Conservation (phyloP, 2,888 invertebrate species). For the Hemicrepidius hirtus region DNA sequence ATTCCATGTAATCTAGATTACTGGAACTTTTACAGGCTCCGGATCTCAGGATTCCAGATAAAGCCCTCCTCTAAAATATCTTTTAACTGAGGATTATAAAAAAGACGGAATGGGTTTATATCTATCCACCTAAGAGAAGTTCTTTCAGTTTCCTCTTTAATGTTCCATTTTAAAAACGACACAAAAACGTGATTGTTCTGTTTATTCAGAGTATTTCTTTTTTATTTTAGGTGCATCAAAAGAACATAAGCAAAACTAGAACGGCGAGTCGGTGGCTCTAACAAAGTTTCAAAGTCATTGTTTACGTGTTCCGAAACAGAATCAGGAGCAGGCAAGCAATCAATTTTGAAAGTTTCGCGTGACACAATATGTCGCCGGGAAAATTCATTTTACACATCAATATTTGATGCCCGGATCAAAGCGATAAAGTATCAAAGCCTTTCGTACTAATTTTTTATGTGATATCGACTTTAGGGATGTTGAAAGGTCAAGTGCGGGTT, state of each 20-base stretch:
- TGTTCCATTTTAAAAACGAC: slow-evolving; percentile 28
- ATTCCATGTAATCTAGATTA: slow-evolving; percentile 67
- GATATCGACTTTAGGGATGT: slow-evolving; percentile 31
- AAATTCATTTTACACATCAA: slow-evolving; percentile 56
- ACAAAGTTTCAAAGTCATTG: slow-evolving; percentile 43
- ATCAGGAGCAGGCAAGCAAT: slow-evolving; percentile 50
- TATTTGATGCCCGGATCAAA: slow-evolving; percentile 46
- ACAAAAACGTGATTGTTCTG: neutral
- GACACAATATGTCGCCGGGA: slow-evolving; percentile 54
- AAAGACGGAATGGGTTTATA: slow-evolving; percentile 38
- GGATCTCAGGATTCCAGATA: slow-evolving; percentile 63
- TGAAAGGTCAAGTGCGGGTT: slow-evolving; percentile 47
- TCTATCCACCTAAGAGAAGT: slow-evolving; percentile 30
- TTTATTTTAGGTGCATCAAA: slow-evolving; percentile 15
- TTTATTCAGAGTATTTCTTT: slow-evolving; percentile 1
- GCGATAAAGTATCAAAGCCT: slow-evolving; percentile 31
- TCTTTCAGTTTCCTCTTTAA: slow-evolving; percentile 24
- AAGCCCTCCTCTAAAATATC: slow-evolving; percentile 61
- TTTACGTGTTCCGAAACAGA: slow-evolving; percentile 57
- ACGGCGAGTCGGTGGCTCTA: slow-evolving; percentile 18
- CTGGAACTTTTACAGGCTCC: slow-evolving; percentile 65
- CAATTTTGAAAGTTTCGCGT: slow-evolving; percentile 55
- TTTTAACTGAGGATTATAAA: slow-evolving; percentile 59
- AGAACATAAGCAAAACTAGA: slow-evolving; percentile 21
- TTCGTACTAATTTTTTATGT: slow-evolving; percentile 48